Percentiles rank a stretch among this genome's conserved stretches.
Evolutionary conservation across 2,797 vertebrate species (phyloP).

Genomic region (Typhlichthys subterraneus): DNA sequence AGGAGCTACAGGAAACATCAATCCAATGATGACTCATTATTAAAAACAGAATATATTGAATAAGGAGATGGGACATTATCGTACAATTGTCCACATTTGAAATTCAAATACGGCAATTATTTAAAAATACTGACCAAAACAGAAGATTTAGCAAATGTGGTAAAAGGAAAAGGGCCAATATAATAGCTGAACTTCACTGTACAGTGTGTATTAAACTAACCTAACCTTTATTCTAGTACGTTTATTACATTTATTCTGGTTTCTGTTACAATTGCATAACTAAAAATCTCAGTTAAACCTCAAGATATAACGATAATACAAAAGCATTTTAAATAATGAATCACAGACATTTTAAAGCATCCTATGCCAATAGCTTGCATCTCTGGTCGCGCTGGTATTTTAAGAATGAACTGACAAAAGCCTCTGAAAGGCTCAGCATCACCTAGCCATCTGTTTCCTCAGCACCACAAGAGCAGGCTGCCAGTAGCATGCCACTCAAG

Average conservation of each 20-base stretch:
- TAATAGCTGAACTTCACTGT: no score
- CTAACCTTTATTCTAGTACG: no score
- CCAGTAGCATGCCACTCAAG: constrained; percentile 59
- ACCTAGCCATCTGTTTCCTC: constrained; percentile 79
- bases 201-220: no score
- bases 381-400: constrained; percentile 40
- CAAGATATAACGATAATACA: neutral
- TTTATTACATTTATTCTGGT: no score
- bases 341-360: neutral
- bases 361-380: constrained; percentile 20
- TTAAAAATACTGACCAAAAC: no score
- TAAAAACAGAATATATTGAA: neutral
- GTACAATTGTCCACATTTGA: no score
- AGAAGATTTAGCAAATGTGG: no score
- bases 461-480: constrained; percentile 59
- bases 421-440: constrained; percentile 55
- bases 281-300: no score
- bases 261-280: no score
- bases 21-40: constrained; percentile 7
- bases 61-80: neutral
- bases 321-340: neutral
- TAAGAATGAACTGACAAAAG: constrained; percentile 52
- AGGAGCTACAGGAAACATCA: neutral
- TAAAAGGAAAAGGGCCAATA: no score
- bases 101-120: no score